phyloP scores from a whole-genome alignment of 1,140 invertebrate genomes.

The Sycobia sp. region DNA sequence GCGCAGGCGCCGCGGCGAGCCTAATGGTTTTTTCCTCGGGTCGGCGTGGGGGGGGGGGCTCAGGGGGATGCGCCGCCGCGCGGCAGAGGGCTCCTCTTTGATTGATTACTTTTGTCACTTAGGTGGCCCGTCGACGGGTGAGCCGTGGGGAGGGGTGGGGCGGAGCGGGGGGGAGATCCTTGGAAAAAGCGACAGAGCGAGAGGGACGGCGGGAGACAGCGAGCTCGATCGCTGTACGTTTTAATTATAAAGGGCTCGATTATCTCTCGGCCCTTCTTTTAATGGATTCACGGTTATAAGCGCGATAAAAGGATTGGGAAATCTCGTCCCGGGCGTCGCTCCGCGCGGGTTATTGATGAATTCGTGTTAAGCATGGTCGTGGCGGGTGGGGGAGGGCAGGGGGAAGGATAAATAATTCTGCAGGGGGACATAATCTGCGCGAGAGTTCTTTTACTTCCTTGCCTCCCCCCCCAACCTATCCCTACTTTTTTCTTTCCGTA shows the following conservation, averaged over 20 bases:
- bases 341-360: slow-evolving; percentile 24
- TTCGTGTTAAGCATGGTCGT: background rate
- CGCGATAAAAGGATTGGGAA: slow-evolving; percentile 20
- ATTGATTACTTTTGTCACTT: slow-evolving; percentile 56
- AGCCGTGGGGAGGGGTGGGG: too few species aligned
- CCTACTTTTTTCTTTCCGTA: too few species aligned
- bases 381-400: too few species aligned
- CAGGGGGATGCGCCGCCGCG: slow-evolving; percentile 3
- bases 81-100: slow-evolving; percentile 47
- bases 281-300: slow-evolving; percentile 20
- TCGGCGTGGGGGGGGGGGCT: slow-evolving; percentile 27
- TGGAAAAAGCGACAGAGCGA: too few species aligned
- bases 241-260: slow-evolving; percentile 52
- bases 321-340: background rate
- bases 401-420: too few species aligned
- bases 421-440: too few species aligned
- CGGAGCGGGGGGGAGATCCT: too few species aligned
- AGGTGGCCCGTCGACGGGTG: slow-evolving; percentile 3
- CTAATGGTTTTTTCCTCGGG: slow-evolving; percentile 49
- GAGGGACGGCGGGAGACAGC: too few species aligned
- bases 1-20: too few species aligned
- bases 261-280: slow-evolving; percentile 41
- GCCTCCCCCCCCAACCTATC: too few species aligned
- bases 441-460: too few species aligned
- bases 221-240: slow-evolving; percentile 41